phyloP scores from a whole-genome alignment of 2,113 vertebrate genomes.

The Paramormyrops kingsleyae region DNA sequence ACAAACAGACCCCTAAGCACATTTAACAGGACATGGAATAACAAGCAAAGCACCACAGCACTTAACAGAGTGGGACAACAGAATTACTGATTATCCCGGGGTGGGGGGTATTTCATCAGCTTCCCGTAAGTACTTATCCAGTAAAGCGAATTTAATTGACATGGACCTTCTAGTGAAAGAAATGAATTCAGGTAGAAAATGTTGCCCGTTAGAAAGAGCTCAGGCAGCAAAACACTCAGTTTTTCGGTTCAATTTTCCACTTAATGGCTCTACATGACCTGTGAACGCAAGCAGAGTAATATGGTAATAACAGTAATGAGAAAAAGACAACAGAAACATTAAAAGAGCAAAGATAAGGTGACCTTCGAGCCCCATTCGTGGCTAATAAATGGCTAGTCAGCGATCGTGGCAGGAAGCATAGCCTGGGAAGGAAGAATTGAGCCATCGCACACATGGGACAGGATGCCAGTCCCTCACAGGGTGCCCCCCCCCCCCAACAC shows the following conservation, averaged over 20 bases:
- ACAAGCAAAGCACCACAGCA: background rate
- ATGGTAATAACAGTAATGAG: background rate
- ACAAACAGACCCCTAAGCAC: background rate
- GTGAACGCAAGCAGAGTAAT: background rate
- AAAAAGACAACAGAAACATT: background rate
- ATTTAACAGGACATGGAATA: background rate
- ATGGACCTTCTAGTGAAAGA: background rate
- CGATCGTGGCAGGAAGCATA: background rate
- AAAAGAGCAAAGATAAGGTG: background rate
- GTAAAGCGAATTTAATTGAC: background rate
- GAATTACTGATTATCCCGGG: background rate
- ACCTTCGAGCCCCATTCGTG: background rate
- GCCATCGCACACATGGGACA: background rate
- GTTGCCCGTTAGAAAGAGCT: background rate
- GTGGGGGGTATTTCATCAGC: background rate
- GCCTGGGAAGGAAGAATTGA: background rate
- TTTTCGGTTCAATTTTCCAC: background rate
- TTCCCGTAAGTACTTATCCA: background rate
- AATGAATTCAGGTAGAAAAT: background rate
- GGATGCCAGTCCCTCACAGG: background rate
- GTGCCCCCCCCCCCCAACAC: background rate
- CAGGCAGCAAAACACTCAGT: background rate
- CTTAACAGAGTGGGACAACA: background rate
- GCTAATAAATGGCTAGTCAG: background rate
- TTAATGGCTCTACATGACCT: background rate